Evolutionary conservation across 2,113 vertebrate species (phyloP).

Genomic region (Puma concolor): DNA sequence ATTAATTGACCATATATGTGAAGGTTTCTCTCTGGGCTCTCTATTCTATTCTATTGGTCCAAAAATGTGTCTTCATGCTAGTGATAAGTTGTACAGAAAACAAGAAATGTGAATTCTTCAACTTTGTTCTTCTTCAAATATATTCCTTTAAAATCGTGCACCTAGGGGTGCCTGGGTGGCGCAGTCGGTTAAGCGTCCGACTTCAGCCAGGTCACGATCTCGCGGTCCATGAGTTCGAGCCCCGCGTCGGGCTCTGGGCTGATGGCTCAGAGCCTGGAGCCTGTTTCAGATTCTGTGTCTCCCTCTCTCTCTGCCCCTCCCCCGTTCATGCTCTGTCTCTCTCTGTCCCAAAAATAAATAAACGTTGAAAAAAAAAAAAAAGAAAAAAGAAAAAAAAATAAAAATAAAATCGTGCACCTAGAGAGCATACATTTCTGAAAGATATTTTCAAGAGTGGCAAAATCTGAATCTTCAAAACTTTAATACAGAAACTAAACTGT

Average conservation of each 20-base stretch:
- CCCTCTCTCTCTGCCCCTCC: too few relatives aligned
- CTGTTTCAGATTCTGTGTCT: too few relatives aligned
- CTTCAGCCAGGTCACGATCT: too few relatives aligned
- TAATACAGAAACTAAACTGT: background rate
- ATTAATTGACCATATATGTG: background rate
- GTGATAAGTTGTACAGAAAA: background rate
- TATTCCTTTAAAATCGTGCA: background rate
- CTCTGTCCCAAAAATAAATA: too few relatives aligned
- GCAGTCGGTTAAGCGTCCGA: too few relatives aligned
- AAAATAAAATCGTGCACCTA: background rate
- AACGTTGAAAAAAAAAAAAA: too few relatives aligned
- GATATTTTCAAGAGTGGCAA: background rate
- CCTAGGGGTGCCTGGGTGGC: too few relatives aligned
- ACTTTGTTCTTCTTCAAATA: background rate
- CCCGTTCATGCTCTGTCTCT: too few relatives aligned
- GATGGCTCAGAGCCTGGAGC: too few relatives aligned
- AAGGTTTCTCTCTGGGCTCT: background rate
- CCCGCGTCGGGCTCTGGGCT: too few relatives aligned
- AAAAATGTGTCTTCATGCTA: background rate
- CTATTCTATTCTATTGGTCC: background rate
- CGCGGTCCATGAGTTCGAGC: too few relatives aligned
- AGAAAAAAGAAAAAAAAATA: too few relatives aligned
- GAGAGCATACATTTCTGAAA: background rate
- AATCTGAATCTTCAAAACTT: background rate
- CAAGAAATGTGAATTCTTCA: background rate